These are phyloP conservation scores for Chaenocephalus aceratus DNA, from an alignment of 2,113 vertebrate genomes.

Conservation along the genomic window DNA sequence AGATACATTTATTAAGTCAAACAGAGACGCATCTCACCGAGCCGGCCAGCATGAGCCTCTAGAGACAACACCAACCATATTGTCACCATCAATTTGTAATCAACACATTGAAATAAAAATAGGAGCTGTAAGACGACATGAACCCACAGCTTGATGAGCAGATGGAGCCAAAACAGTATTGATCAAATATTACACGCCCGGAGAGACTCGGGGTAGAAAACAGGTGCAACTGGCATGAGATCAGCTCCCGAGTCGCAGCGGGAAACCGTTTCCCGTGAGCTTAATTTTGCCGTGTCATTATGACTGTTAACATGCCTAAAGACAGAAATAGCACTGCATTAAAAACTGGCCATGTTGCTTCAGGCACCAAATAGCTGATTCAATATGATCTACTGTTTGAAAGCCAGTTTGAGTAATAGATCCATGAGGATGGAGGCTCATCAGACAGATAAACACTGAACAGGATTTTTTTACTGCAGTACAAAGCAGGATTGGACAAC, in stretches of 20 bases:
- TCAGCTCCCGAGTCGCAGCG: constrained; percentile 6
- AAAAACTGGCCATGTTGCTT: not conserved
- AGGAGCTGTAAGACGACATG: not conserved
- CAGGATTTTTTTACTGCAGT: not conserved
- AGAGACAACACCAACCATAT: constrained; percentile 16
- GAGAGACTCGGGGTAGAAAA: constrained; percentile 3
- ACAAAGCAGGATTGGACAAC: not conserved
- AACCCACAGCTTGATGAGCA: constrained; percentile 3
- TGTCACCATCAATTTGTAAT: constrained; percentile 42
- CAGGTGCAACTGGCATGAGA: constrained; percentile 19
- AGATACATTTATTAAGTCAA: constrained; percentile 4
- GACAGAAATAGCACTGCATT: not conserved
- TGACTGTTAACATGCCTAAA: not conserved
- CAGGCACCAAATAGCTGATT: not conserved
- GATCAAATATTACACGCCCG: constrained; percentile 3
- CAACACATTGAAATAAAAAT: constrained; percentile 18
- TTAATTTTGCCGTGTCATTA: constrained; percentile 18
- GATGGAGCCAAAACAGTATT: constrained; percentile 3
- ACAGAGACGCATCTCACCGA: constrained; percentile 17
- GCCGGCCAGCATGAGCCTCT: not conserved
- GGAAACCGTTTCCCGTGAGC: constrained; percentile 17
- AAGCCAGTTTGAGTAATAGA: not conserved
- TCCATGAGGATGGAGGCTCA: not conserved
- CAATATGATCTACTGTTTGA: not conserved
- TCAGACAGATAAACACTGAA: not conserved